phyloP scores from a whole-genome alignment of 2,113 vertebrate species.

The Camelus bactrianus region DNA sequence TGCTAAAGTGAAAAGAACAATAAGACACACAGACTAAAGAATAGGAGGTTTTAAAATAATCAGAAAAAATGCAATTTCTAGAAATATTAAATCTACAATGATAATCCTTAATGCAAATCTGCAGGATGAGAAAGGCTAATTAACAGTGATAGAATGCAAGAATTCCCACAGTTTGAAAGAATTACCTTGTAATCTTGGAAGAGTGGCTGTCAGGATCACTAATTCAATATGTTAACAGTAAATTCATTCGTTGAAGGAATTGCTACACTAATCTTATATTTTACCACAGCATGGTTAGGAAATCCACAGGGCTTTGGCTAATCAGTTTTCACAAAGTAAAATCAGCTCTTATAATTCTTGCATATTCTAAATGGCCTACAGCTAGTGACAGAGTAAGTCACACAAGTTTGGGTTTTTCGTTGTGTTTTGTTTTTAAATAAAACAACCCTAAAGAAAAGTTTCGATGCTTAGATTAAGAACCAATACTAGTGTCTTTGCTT shows the following conservation, averaged over 20 bases:
- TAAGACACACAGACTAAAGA: neutral
- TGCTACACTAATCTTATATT: slow-evolving; percentile 84
- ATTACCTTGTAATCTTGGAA: slow-evolving; percentile 85
- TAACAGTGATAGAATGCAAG: slow-evolving; percentile 76
- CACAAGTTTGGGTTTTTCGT: neutral
- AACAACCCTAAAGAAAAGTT: neutral
- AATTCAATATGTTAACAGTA: slow-evolving; percentile 86
- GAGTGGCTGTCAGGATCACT: slow-evolving; percentile 85
- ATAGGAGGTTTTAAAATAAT: neutral
- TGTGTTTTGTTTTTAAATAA: slow-evolving; percentile 36
- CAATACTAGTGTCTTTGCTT: neutral
- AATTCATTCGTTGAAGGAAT: slow-evolving; percentile 86
- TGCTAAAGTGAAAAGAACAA: neutral
- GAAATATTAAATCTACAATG: neutral
- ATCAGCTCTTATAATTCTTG: slow-evolving; percentile 81
- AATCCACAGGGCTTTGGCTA: slow-evolving; percentile 82
- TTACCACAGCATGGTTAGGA: slow-evolving; percentile 81
- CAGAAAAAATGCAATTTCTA: neutral
- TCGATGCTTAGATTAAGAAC: neutral
- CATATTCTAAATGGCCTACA: slow-evolving; percentile 66
- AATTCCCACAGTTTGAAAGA: slow-evolving; percentile 83
- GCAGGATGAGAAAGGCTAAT: slow-evolving; percentile 74
- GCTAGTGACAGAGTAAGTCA: slow-evolving; percentile 48
- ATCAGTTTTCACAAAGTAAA: slow-evolving; percentile 85
- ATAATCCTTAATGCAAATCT: slow-evolving; percentile 21